These are phyloP conservation scores for Cottoperca gobio DNA, from an alignment of 2,797 vertebrate species.

Conservation along the genomic window DNA sequence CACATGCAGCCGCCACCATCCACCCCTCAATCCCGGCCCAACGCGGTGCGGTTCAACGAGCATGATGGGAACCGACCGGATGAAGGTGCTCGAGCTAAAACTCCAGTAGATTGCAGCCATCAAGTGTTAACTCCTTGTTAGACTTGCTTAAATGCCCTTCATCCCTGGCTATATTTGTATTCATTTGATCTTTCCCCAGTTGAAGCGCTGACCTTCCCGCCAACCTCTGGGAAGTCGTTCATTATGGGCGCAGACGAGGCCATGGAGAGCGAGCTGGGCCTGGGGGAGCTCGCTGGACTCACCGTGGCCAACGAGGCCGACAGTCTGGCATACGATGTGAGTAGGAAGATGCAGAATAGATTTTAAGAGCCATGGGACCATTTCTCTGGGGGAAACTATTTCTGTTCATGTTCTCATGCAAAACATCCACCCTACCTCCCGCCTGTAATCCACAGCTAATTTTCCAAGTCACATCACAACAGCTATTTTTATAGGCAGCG, in stretches of 20 bases:
- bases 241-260: constrained; percentile 96
- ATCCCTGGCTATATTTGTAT: background rate
- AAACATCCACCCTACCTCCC: background rate
- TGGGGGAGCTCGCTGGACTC: constrained; percentile 96
- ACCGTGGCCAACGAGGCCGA: constrained; percentile 99
- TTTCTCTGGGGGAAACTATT: background rate
- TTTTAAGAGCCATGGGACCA: background rate
- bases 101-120: background rate
- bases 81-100: constrained; percentile 85
- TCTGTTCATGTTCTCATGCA: constrained; percentile 15
- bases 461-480: background rate
- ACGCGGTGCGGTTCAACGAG: constrained; percentile 90
- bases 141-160: background rate
- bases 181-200: constrained; percentile 78
- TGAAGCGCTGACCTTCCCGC: constrained; percentile 96
- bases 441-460: background rate
- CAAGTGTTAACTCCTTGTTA: background rate
- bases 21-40: constrained; percentile 90
- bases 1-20: constrained; percentile 95
- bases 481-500: constrained; percentile 7
- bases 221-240: constrained; percentile 96
- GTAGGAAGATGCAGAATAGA: constrained; percentile 62
- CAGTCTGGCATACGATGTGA: constrained; percentile 94
- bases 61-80: constrained; percentile 93
- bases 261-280: constrained; percentile 94